phyloP scores from a whole-genome alignment of 2,797 vertebrate genomes.

The Valencia hispanica region DNA sequence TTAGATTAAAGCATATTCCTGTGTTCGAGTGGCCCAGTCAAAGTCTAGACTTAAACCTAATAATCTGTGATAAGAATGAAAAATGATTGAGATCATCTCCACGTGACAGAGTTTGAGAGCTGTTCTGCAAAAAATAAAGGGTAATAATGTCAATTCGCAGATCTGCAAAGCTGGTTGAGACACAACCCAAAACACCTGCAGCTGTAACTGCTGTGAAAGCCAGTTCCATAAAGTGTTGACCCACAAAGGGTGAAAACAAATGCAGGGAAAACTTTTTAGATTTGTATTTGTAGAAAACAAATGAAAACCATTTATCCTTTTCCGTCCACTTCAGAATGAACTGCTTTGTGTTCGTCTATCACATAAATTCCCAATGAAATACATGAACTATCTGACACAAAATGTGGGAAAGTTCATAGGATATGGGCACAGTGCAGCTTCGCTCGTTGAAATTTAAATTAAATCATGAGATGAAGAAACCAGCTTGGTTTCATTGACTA shows the following conservation, averaged over 20 bases:
- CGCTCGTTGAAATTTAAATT: background rate
- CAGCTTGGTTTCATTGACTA: background rate
- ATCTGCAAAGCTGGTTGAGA: no score
- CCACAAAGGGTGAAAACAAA: background rate
- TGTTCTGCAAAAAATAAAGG: no score
- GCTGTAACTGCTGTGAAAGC: background rate
- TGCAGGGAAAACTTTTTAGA: background rate
- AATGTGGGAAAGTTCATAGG: background rate
- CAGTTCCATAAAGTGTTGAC: no score
- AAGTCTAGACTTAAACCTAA: background rate
- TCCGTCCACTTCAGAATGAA: background rate
- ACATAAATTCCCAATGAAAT: background rate
- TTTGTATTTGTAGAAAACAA: background rate
- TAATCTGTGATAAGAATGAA: background rate
- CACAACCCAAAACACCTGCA: background rate
- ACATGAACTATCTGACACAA: background rate
- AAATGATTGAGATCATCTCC: no score
- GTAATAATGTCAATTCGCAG: no score
- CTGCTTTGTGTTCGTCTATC: background rate
- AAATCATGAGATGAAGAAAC: background rate
- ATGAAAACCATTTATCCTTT: background rate
- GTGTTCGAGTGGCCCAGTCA: background rate
- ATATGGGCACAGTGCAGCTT: background rate
- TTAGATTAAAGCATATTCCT: background rate
- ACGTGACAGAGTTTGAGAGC: no score